Base-by-base conservation (phyloP, 2,888 invertebrate genomes). In the Phaedon cochleariae region DNA sequence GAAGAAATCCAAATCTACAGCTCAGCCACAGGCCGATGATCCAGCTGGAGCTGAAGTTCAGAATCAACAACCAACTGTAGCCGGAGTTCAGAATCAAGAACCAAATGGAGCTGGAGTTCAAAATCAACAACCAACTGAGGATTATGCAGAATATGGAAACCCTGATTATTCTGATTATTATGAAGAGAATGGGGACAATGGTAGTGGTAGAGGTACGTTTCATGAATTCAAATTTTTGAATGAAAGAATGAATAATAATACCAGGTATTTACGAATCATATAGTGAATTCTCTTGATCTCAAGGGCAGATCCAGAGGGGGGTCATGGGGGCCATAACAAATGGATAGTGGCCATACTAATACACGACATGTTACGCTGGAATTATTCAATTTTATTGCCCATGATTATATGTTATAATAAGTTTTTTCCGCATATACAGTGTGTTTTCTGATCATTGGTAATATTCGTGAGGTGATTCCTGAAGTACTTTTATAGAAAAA, bases 81-180 rank as follows among this genome's bases (percentile, higher is more conserved):
- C 62, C 10, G 65, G 55, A 7, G 63, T 75, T 21, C 80, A 81
- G 70, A 79, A 79, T 59, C 81, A 82, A 64, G n/a, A n/a, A 64
- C 46, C 41, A 12, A 65, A 60, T 51, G 60, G 20, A 3, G 61
- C 61, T 12, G 64, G 57, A 7, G 63, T 75, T 22, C 80, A 81
- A 71, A 79, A 79, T 59, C 81, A 82, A 64, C 80, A 82, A 64
- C 74, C 81, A 4, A 62, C 65, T 10, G 75, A 79, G 34, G 77
- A 79, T 60, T 78, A 81, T 57, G 80, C 79, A 5, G 78, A 81
- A 34, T 62, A 64, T 20, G 75, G 69, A 31, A 70, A 80, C 21
- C 79, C 81, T 59, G 80, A 80, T 17, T 79, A 81, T 65, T 76
- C 78, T 55, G 76, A 78, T 20, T 79, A 80, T 37, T 78, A 80